Conservation (phyloP, 2,888 invertebrate genomes). For the Ennomos quercinarius region DNA sequence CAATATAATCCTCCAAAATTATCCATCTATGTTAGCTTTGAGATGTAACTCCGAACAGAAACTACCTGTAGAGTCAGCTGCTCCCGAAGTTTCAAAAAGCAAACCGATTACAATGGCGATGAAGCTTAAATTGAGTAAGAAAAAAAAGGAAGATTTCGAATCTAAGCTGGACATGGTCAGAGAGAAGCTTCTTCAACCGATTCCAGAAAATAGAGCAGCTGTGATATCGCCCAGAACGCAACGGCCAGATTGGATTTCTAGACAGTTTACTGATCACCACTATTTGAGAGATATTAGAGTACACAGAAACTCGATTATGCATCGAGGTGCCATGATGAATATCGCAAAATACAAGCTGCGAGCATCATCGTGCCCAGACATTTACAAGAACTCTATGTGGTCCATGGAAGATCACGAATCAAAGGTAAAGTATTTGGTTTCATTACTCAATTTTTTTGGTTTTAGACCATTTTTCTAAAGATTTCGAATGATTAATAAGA, state of each 20-base stretch:
- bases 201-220: slow-evolving; percentile 74
- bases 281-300: slow-evolving; percentile 89
- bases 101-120: slow-evolving; percentile 88
- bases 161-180: slow-evolving; percentile 71
- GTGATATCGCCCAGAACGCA: slow-evolving; percentile 57
- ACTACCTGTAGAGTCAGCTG: slow-evolving; percentile 68
- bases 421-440: slow-evolving; percentile 54
- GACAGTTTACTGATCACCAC: slow-evolving; percentile 87
- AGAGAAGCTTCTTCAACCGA: slow-evolving; percentile 74
- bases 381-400: slow-evolving; percentile 94
- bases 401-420: slow-evolving; percentile 91
- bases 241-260: slow-evolving; percentile 73
- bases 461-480: background rate
- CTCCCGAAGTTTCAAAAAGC: slow-evolving; percentile 59
- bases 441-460: background rate
- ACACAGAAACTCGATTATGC: slow-evolving; percentile 94
- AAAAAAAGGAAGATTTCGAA: slow-evolving; percentile 71
- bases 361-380: slow-evolving; percentile 97
- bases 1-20: slow-evolving; percentile 89
- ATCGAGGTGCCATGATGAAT: slow-evolving; percentile 94
- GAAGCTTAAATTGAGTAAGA: slow-evolving; percentile 81
- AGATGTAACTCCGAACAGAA: slow-evolving; percentile 88
- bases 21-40: slow-evolving; percentile 88
- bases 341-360: slow-evolving; percentile 92
- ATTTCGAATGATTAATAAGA: too few relatives aligned